These are phyloP conservation scores for Druon quercuslanigerum DNA, from an alignment of 1,140 invertebrate genomes.

Conservation along the genomic window DNA sequence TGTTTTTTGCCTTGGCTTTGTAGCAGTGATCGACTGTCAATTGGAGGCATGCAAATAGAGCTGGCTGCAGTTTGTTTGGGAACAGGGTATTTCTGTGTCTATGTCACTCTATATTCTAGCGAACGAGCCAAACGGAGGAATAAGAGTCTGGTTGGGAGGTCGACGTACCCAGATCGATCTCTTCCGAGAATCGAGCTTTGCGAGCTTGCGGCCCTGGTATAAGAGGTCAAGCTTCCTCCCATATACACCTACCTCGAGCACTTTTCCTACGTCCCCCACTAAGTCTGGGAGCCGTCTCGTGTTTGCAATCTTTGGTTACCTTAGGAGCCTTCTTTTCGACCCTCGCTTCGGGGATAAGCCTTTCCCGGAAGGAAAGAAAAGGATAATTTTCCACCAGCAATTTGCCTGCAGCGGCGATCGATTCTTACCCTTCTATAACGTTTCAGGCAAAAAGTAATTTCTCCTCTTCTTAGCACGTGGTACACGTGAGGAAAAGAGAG, in stretches of 20 bases:
- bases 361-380: conserved; percentile 12
- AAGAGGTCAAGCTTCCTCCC: conserved; percentile 48
- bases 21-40: neutral
- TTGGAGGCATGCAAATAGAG: conserved; percentile 35
- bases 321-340: neutral
- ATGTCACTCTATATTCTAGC: conserved; percentile 47
- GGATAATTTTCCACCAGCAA: neutral
- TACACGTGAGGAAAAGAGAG: neutral
- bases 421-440: neutral
- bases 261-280: neutral
- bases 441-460: neutral
- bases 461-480: neutral
- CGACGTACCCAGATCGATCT: conserved; percentile 66
- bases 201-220: conserved; percentile 52
- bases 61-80: conserved; percentile 44
- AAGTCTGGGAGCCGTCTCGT: conserved; percentile 34
- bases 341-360: neutral
- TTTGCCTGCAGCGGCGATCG: neutral
- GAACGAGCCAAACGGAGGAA: conserved; percentile 49
- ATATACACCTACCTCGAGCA: conserved; percentile 41
- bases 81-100: conserved; percentile 43
- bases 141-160: conserved; percentile 60
- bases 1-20: neutral
- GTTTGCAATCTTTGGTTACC: conserved; percentile 46
- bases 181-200: conserved; percentile 56